Conservation (phyloP, 2,797 vertebrate species). For the Ispidina lecontei region DNA sequence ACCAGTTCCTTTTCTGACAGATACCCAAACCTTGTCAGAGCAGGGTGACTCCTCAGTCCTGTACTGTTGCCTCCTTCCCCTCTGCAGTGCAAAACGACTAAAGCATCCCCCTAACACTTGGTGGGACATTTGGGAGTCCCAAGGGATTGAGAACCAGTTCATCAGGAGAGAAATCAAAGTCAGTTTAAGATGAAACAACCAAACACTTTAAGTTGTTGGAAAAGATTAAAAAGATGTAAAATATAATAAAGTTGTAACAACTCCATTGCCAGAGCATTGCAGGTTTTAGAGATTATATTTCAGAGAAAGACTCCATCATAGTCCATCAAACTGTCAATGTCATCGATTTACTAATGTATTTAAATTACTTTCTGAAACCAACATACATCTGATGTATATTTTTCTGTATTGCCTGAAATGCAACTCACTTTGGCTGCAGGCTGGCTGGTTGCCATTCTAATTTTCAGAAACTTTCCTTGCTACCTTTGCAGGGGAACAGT, state of each 20-base stretch:
- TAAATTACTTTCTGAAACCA: constrained; percentile 33
- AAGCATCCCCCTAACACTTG: neutral
- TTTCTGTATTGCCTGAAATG: constrained; percentile 36
- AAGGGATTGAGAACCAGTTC: neutral
- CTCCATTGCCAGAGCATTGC: neutral
- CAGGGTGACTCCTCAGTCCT: neutral
- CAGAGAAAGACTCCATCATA: constrained; percentile 35
- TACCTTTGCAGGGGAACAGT: constrained; percentile 66
- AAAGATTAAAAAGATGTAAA: neutral
- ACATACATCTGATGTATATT: constrained; percentile 42
- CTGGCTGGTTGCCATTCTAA: constrained; percentile 61
- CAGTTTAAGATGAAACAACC: neutral
- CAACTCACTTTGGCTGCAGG: constrained; percentile 44
- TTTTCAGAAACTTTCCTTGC: constrained; percentile 60
- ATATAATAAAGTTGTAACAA: constrained; percentile 17
- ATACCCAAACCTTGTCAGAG: neutral
- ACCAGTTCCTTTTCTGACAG: neutral
- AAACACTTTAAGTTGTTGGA: neutral
- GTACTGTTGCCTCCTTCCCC: neutral
- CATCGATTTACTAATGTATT: constrained; percentile 56
- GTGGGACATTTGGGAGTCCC: neutral
- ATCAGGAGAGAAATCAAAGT: neutral
- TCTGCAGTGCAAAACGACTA: accelerated
- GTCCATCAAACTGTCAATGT: constrained; percentile 54
- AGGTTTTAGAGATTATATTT: constrained; percentile 42